Base-by-base conservation (phyloP, 1,140 invertebrate genomes). In the Drosophila neocordata region DNA sequence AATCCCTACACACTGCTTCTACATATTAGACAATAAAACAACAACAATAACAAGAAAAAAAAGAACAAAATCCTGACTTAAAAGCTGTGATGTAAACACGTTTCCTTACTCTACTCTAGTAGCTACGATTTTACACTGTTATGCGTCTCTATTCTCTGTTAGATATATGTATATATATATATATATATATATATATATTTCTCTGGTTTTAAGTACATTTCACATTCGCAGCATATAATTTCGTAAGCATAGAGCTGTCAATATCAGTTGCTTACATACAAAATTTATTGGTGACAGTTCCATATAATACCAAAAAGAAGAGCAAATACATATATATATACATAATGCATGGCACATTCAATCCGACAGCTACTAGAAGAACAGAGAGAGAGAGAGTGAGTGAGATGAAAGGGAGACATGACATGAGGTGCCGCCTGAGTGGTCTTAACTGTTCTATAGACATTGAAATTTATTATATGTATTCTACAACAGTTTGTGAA, bases 381-480 rank as follows among this genome's bases (percentile, higher is more conserved):
- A 9, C 56, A 61, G 58, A 38, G 52, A 37, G 38, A 48, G 57
- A 11, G 37, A 4, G n/a, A 13, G 9, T 8, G 9, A 20, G 15
- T 15, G 15, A 1, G 41, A 12, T 11, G 8, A 7, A 13, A 6
- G 24, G 24, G 4, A 31, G 27, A 31, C 6, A n/a, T n/a, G 27
- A 31, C 27, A 31, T 31, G 27, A 31, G 27, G 27, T 31, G 27
- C 27, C 27, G 69, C 53, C 79, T 85, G 75, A 67, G 37, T 59
- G 38, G 69, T 59, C 63, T 60, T 51, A 64, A 31, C 52, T 69
- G 68, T 57, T 73, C 82, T 67, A 81, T 85, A 87, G 81, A 85
- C 81, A 85, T 85, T 87, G 82, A 87, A 85, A 85, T 85, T 78
- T 85, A 85, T 85, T 81, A 78, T 78, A 74, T 85, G 73, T 82